Conservation (phyloP, 2,113 vertebrate genomes). For the Rissa tridactyla region DNA sequence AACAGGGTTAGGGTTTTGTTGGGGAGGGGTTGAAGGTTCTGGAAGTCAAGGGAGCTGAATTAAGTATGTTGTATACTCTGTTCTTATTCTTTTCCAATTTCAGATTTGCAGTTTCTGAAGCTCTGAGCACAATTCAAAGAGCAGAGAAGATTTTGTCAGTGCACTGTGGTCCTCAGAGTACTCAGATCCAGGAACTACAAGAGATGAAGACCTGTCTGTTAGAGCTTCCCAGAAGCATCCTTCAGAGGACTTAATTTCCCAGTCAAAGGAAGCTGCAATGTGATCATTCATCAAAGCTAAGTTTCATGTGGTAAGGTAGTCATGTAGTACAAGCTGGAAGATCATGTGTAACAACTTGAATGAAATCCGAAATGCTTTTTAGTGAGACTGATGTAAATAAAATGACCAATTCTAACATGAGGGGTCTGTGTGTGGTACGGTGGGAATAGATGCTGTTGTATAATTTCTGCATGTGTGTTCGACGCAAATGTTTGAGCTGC, state of each 20-base stretch:
- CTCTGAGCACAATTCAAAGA: constrained; percentile 78
- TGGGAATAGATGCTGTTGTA: neutral
- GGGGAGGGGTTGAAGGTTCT: neutral
- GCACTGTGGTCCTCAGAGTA: constrained; percentile 76
- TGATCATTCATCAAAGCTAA: constrained; percentile 34
- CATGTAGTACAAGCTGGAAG: constrained; percentile 19
- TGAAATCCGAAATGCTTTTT: constrained; percentile 10
- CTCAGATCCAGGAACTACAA: constrained; percentile 83
- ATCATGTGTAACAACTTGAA: neutral
- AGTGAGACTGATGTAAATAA: constrained; percentile 50
- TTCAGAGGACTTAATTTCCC: constrained; percentile 33
- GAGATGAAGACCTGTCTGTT: constrained; percentile 85
- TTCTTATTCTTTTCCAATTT: neutral
- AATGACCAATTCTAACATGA: constrained; percentile 34
- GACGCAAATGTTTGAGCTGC: neutral
- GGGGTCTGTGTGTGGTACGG: constrained; percentile 11
- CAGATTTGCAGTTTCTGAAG: constrained; percentile 73
- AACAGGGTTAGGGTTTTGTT: neutral
- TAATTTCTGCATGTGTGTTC: neutral
- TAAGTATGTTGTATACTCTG: neutral
- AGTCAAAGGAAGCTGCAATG: neutral
- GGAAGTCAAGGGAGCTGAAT: neutral
- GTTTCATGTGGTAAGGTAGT: neutral
- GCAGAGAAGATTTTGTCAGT: constrained; percentile 80
- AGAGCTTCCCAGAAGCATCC: constrained; percentile 44